Conservation (phyloP, 1,140 invertebrate species). For the Colletes latitarsis region DNA sequence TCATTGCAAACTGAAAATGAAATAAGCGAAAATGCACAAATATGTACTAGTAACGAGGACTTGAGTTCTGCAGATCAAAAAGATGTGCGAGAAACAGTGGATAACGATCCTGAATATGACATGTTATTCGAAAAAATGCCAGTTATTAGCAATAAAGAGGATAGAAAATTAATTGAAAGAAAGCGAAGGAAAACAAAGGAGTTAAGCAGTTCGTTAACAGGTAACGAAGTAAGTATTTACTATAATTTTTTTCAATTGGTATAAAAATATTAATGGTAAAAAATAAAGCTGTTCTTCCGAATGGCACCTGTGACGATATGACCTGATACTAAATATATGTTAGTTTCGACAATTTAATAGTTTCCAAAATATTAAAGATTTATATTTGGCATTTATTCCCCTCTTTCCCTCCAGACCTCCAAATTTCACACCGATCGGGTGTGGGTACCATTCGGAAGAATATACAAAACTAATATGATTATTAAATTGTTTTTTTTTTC, state of each 20-base stretch:
- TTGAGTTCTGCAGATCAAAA: not conserved
- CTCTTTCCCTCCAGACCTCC: no score
- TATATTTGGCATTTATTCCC: no score
- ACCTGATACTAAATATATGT: no score
- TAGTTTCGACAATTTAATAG: no score
- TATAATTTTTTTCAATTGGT: not conserved
- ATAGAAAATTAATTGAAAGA: not conserved
- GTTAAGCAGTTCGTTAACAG: not conserved
- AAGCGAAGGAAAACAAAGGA: not conserved
- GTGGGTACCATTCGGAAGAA: no score
- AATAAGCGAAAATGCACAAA: constrained; percentile 2
- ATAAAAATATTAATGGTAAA: not conserved
- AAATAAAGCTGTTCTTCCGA: no score
- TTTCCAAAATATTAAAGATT: no score
- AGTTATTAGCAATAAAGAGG: constrained; percentile 9
- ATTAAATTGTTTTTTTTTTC: not conserved
- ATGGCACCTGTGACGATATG: no score
- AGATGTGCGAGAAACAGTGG: not conserved
- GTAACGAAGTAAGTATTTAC: constrained; percentile 19
- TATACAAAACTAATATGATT: no score
- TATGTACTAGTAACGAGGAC: constrained; percentile 3
- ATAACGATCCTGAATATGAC: constrained; percentile 63
- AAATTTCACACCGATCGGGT: no score
- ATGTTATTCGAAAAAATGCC: constrained; percentile 46
- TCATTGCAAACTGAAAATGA: constrained; percentile 38